phyloP scores from a whole-genome alignment of 2,888 invertebrate genomes.

The Lasius platythorax region DNA sequence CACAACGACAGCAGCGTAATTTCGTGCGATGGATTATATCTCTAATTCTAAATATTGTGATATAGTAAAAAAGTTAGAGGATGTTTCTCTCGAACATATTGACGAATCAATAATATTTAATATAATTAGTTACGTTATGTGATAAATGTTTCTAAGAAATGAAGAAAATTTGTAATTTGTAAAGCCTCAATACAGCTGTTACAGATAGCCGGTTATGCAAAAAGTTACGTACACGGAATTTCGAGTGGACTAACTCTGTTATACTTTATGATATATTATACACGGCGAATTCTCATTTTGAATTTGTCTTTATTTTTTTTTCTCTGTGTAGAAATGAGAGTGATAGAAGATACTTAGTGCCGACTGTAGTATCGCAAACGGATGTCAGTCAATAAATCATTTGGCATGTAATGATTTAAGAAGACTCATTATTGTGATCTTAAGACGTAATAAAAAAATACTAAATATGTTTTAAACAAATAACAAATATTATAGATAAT shows the following conservation, averaged over 20 bases:
- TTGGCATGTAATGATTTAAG: conserved; percentile 6
- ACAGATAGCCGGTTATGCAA: neutral
- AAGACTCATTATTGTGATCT: neutral
- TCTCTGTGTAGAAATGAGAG: neutral
- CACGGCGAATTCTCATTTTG: neutral
- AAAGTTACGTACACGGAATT: conserved; percentile 8
- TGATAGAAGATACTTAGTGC: neutral
- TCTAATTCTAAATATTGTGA: conserved; percentile 21
- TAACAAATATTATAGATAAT: neutral
- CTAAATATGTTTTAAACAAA: neutral
- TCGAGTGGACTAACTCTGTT: neutral
- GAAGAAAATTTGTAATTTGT: conserved; percentile 17
- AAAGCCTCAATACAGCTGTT: conserved; percentile 4
- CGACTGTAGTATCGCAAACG: neutral
- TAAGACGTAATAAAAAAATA: neutral
- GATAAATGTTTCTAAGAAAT: neutral
- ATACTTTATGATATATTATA: conserved; percentile 7
- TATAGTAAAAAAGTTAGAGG: neutral
- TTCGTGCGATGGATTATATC: neutral
- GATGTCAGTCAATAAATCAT: conserved; percentile 26
- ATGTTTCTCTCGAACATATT: neutral
- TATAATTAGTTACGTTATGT: neutral
- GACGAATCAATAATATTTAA: neutral
- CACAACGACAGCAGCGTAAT: conserved; percentile 52
- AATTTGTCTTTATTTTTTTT: neutral